phyloP scores from a whole-genome alignment of 2,888 invertebrate species.

The Ptychoptera albimana region DNA sequence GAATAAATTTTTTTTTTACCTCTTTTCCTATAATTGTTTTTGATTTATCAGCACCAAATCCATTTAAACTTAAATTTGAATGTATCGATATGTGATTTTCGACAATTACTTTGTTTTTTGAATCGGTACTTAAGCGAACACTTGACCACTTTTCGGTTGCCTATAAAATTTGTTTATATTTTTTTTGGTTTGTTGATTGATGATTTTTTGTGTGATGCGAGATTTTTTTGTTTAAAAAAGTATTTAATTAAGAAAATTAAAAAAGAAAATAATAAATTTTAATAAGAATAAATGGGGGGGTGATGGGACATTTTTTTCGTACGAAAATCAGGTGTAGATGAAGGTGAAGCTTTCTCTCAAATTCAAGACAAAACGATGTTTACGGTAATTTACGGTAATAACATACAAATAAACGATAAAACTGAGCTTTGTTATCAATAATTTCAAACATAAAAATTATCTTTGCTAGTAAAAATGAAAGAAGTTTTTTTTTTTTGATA shows the following conservation, averaged over 20 bases:
- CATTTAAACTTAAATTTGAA: constrained; percentile 19
- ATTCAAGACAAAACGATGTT: too few species aligned
- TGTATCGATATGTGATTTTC: constrained; percentile 19
- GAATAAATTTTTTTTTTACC: constrained; percentile 3
- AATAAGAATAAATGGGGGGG: too few species aligned
- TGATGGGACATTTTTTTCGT: too few species aligned
- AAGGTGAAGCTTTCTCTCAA: too few species aligned
- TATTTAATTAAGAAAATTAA: neutral
- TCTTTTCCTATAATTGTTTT: constrained; percentile 1
- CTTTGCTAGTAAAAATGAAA: too few species aligned
- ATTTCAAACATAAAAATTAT: too few species aligned
- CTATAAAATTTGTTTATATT: constrained; percentile 9
- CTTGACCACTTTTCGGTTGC: constrained; percentile 20
- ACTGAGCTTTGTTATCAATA: too few species aligned
- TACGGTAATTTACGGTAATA: too few species aligned
- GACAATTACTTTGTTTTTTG: constrained; percentile 18
- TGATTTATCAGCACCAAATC: constrained; percentile 14
- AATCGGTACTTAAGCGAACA: constrained; percentile 18
- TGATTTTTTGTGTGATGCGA: neutral
- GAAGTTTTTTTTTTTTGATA: too few species aligned
- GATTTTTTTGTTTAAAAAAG: neutral
- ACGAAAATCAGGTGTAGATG: too few species aligned
- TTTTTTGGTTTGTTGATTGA: neutral
- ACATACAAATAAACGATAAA: too few species aligned
- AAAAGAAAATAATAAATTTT: too few species aligned